Percentiles rank a stretch among this genome's conserved stretches.
Conservation (phyloP, 2,797 vertebrate genomes). For the Rhodeus uyekii region DNA sequence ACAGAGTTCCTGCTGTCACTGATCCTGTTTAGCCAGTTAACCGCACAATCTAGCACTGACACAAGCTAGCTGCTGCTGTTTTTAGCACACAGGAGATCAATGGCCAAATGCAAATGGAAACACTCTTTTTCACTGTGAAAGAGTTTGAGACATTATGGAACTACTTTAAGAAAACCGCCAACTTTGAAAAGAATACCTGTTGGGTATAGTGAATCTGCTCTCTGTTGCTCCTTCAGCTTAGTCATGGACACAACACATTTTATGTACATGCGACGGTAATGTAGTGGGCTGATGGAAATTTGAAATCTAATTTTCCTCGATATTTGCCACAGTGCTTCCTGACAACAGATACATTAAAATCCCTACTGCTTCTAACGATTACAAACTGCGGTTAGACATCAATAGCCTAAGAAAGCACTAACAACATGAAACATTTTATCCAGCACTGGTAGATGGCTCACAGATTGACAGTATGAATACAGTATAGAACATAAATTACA, state of each 20-base stretch:
- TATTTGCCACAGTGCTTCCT: constrained; percentile 1
- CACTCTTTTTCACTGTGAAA: neutral
- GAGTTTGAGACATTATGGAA: neutral
- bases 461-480: neutral
- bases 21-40: constrained; percentile 23
- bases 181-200: neutral
- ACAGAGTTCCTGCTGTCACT: constrained; percentile 17
- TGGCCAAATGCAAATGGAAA: neutral
- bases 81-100: constrained; percentile 21
- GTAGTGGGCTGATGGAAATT: neutral
- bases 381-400: constrained; percentile 3
- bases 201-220: neutral
- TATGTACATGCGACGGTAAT: neutral
- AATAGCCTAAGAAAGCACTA: neutral
- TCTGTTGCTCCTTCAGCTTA: neutral
- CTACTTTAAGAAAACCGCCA: neutral
- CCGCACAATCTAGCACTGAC: neutral
- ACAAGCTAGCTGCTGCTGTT: constrained; percentile 13
- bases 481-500: neutral
- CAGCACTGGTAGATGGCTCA: neutral
- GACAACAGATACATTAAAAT: neutral
- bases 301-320: constrained; percentile 5
- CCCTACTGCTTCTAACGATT: constrained; percentile 7
- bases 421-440: neutral
- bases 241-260: constrained; percentile 1